These are phyloP conservation scores for Bujurquina vittata DNA, from an alignment of 2,113 vertebrate genomes.

Conservation along the genomic window DNA sequence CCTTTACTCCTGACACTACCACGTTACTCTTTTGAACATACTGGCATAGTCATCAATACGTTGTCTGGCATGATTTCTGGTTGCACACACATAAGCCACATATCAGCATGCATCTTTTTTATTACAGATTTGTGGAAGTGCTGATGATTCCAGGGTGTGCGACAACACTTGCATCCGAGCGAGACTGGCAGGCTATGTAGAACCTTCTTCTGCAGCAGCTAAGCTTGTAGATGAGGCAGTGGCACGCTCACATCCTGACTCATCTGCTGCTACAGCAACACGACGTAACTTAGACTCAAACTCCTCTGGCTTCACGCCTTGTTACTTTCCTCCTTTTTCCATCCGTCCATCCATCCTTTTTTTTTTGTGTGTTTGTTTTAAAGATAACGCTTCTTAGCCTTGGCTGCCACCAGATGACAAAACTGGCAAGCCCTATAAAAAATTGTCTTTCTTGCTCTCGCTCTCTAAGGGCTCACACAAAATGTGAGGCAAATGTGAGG, in stretches of 20 bases:
- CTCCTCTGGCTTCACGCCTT: background rate
- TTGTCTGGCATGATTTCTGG: background rate
- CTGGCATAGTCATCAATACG: background rate
- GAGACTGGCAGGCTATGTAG: background rate
- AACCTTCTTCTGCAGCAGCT: background rate
- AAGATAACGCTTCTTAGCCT: too few relatives aligned
- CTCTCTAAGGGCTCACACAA: too few relatives aligned
- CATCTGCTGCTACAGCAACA: background rate
- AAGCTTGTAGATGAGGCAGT: background rate
- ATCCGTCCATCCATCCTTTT: background rate
- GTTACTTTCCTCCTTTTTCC: background rate
- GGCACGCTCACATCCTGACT: background rate
- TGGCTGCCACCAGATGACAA: too few relatives aligned
- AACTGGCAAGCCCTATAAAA: too few relatives aligned
- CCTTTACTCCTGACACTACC: background rate
- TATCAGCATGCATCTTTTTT: background rate
- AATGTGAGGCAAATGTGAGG: too few relatives aligned
- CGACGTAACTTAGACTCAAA: background rate
- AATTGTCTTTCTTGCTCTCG: too few relatives aligned
- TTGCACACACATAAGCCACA: background rate
- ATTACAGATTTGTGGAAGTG: background rate
- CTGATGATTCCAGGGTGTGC: background rate
- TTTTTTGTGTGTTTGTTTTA: too few relatives aligned
- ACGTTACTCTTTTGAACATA: background rate
- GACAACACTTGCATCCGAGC: too few relatives aligned